phyloP scores from a whole-genome alignment of 2,888 invertebrate species.

The Camponotus fellah region DNA sequence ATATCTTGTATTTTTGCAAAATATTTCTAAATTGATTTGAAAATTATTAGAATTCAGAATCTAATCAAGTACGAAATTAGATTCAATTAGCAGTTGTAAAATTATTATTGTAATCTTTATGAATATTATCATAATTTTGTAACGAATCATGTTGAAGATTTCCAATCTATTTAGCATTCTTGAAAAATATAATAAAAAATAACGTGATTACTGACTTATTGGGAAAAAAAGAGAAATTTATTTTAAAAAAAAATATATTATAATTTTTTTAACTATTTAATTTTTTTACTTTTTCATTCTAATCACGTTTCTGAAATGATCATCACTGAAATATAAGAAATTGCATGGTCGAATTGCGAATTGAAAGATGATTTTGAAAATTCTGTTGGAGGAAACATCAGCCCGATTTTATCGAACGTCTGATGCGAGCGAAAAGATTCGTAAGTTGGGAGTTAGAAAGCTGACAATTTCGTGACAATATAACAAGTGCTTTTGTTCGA shows the following conservation, averaged over 20 bases:
- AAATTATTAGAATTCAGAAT: not conserved
- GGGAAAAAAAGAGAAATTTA: not conserved
- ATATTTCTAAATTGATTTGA: not conserved
- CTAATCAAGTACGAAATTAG: not conserved
- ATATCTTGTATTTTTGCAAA: not conserved
- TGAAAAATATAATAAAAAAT: not conserved
- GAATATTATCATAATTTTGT: not conserved
- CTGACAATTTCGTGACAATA: conserved; percentile 1
- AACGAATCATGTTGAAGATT: not conserved
- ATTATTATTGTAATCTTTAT: not conserved
- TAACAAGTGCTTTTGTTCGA: not conserved
- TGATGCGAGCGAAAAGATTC: not conserved
- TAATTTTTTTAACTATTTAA: not conserved
- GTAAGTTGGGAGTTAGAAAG: conserved; percentile 3
- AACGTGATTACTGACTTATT: not conserved
- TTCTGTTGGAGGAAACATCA: not conserved
- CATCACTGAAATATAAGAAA: not conserved
- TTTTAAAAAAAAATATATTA: not conserved
- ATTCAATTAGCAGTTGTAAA: not conserved
- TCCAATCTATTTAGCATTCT: not conserved
- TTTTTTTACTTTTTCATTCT: not conserved
- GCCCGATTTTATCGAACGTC: conserved; percentile 14
- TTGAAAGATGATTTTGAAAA: conserved; percentile 20
- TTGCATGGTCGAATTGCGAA: too few relatives aligned
- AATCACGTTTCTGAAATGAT: not conserved